Conservation (phyloP, 2,888 invertebrate species). For the Meandrusa payeni region DNA sequence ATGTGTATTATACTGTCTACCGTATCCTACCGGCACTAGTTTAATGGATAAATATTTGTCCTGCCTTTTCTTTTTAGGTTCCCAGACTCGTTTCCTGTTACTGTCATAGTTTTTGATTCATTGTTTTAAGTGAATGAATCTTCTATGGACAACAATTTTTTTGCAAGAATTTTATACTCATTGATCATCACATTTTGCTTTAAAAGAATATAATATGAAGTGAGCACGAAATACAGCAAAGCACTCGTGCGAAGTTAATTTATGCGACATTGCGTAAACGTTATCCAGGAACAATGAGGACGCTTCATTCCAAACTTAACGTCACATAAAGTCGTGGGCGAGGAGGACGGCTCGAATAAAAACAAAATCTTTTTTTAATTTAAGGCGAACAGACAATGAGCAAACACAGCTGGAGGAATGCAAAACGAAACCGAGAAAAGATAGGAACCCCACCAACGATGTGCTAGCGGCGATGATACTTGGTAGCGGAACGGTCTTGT, state of each 20-base stretch:
- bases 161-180: too few species aligned
- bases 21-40: too few species aligned
- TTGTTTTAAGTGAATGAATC: too few species aligned
- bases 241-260: slow-evolving; percentile 52
- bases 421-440: slow-evolving; percentile 65
- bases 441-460: slow-evolving; percentile 48
- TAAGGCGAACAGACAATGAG: slow-evolving; percentile 75
- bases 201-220: slow-evolving; percentile 9
- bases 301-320: slow-evolving; percentile 74
- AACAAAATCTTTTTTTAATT: slow-evolving; percentile 67
- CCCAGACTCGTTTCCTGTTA: too few species aligned
- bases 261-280: slow-evolving; percentile 70
- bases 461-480: slow-evolving; percentile 53
- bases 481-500: slow-evolving; percentile 55
- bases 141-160: too few species aligned
- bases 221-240: slow-evolving; percentile 62
- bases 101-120: too few species aligned
- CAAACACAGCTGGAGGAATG: slow-evolving; percentile 77
- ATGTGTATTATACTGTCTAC: too few species aligned
- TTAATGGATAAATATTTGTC: too few species aligned
- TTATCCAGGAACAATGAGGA: slow-evolving; percentile 63
- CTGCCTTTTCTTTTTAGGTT: too few species aligned
- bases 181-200: too few species aligned
- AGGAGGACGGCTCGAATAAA: slow-evolving; percentile 64
- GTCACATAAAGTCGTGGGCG: slow-evolving; percentile 78